These are phyloP conservation scores for Leucophenga varia DNA, from an alignment of 1,140 invertebrate species.

Conservation along the genomic window DNA sequence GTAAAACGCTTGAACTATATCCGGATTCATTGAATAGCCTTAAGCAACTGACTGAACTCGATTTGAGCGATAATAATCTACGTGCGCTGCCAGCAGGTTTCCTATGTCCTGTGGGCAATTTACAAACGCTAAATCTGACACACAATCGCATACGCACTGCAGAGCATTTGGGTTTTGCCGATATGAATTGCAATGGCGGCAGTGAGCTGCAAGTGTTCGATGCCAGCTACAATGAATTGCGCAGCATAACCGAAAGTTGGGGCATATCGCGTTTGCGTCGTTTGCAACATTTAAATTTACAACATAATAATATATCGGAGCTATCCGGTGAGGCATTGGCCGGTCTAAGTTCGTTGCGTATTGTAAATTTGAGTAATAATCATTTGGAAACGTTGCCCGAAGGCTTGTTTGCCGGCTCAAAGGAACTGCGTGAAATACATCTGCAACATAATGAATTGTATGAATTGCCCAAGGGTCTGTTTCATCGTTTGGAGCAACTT, in stretches of 20 bases:
- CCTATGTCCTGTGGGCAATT: conserved; percentile 74
- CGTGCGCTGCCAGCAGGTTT: conserved; percentile 71
- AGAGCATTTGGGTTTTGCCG: conserved; percentile 70
- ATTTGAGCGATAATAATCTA: conserved; percentile 82
- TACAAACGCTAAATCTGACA: conserved; percentile 82
- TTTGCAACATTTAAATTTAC: conserved; percentile 74
- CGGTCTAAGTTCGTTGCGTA: conserved; percentile 71
- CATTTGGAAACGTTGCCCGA: conserved; percentile 74
- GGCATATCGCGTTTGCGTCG: conserved; percentile 71
- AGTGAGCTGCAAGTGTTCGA: conserved; percentile 72
- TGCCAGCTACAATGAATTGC: conserved; percentile 76
- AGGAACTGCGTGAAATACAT: conserved; percentile 80
- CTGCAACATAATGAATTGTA: conserved; percentile 78
- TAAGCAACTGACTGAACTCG: conserved; percentile 74
- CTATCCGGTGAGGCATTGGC: conserved; percentile 75
- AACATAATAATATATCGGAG: conserved; percentile 81
- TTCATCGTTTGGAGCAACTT: conserved; percentile 80
- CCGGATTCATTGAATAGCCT: conserved; percentile 70
- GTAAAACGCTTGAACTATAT: conserved; percentile 69
- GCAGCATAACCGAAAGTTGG: conserved; percentile 69
- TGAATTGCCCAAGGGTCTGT: conserved; percentile 77
- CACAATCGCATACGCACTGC: conserved; percentile 75
- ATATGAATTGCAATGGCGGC: conserved; percentile 60
- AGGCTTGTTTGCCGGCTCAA: conserved; percentile 73
- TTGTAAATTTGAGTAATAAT: conserved; percentile 84